Conservation (phyloP, 2,888 invertebrate species). For the Matsumyia berberina region DNA sequence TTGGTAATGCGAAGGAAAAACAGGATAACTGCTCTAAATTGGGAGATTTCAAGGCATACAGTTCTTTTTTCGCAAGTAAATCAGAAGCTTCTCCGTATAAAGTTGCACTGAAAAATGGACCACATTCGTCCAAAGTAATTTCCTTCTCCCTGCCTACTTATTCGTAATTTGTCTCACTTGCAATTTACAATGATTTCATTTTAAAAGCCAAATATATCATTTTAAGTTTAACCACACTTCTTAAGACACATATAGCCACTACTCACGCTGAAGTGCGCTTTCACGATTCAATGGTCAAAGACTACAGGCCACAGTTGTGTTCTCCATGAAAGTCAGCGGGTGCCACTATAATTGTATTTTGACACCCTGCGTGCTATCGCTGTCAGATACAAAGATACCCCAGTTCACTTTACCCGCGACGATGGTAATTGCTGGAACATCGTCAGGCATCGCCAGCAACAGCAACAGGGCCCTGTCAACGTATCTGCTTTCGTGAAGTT, state of each 20-base stretch:
- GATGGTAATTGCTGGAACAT: slow-evolving; percentile 43
- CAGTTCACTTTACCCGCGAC: slow-evolving; percentile 30
- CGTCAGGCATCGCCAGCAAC: slow-evolving; percentile 2
- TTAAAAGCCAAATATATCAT: slow-evolving; percentile 2
- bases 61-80: too few species aligned
- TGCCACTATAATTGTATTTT: slow-evolving; percentile 66
- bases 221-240: neutral
- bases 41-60: too few species aligned
- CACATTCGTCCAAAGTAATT: too few species aligned
- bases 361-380: slow-evolving; percentile 68
- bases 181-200: neutral
- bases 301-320: slow-evolving; percentile 24
- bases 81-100: too few species aligned
- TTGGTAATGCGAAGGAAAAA: too few species aligned
- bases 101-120: too few species aligned
- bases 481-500: slow-evolving; percentile 48
- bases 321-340: slow-evolving; percentile 60
- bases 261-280: slow-evolving; percentile 6
- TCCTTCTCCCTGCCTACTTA: too few species aligned
- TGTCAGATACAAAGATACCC: slow-evolving; percentile 53
- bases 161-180: too few species aligned
- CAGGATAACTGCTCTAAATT: too few species aligned
- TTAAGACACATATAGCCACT: slow-evolving; percentile 7
- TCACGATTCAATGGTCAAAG: neutral
- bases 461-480: slow-evolving; percentile 46